Conservation (phyloP, 2,113 vertebrate species). For the sheep (Ovis aries) region ARS-UI_Ramb_v3.0 NC_056054.1:207576501-207577000, state of each 20-base stretch:
- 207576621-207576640: constrained; percentile 32
- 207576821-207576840: constrained; percentile 39
- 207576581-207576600: not conserved
- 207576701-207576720: not conserved
- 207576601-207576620: not conserved
- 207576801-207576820: constrained; percentile 1
- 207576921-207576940: not conserved
- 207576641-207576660: not conserved
- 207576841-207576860: constrained; percentile 52
- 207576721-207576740: constrained; percentile 36
- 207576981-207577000: not conserved
- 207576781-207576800: not conserved
- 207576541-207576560: not conserved
- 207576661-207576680: constrained; percentile 4
- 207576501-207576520: not conserved
- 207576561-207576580: not conserved
- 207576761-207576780: not conserved
- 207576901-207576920: not conserved
- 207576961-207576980: not conserved
- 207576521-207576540: not conserved
- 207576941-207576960: not conserved
- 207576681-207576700: constrained; percentile 30
- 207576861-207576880: not conserved
- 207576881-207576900: constrained; percentile 1
- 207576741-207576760: not conserved